Base-by-base conservation (phyloP, 2,888 invertebrate species). In the Gymnoscelis rufifasciata region DNA sequence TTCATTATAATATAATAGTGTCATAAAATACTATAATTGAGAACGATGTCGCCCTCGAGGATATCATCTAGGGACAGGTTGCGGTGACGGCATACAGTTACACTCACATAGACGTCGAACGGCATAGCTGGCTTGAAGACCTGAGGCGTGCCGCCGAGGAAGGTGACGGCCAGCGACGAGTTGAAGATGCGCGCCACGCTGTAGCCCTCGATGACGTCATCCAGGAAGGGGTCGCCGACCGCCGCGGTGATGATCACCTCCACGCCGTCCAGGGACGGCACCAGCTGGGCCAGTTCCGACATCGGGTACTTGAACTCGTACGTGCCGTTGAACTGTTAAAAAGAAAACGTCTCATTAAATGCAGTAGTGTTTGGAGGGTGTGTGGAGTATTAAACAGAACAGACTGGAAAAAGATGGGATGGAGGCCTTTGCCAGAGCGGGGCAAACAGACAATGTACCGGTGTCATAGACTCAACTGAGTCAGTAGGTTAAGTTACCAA, bases 121-220 rank as follows among this genome's bases (percentile, higher is more conserved):
- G 97, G 96, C 95, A 98, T 97, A 6, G 95, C 91, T 0, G 98
- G 98, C 76, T 98, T 98, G 83, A 98, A 98, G 10, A 98, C 94
- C 78, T 98, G 96, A 5, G 98, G 95, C 0, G 93, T 91, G 24
- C 95, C 96, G 0, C 98, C 98, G 1, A 98, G 89, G 78, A 98
- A 96, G 27, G 92, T 90, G 1, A 98, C 90, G 42, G 92, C 91
- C 5, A 97, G 90, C 5, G 94, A 94, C 0, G 97, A 96, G 82
- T 97, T 96, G 73, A 93, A 97, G 38, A 98, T 92, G 57, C 97
- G 61, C 0, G 97, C 94, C 48, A 93, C 93, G 8, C 97, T 94
- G 86, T 93, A 96, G 0, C 98, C 98, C 54, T 94, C 93, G 35
- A 96, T 91, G 36, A 94, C 82, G 38, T 97, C 95, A 66, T 97